Percentiles rank a stretch among this genome's conserved stretches.
Evolutionary conservation across 2,888 invertebrate species (phyloP).

Genomic region (Ectemnius cavifrons): DNA sequence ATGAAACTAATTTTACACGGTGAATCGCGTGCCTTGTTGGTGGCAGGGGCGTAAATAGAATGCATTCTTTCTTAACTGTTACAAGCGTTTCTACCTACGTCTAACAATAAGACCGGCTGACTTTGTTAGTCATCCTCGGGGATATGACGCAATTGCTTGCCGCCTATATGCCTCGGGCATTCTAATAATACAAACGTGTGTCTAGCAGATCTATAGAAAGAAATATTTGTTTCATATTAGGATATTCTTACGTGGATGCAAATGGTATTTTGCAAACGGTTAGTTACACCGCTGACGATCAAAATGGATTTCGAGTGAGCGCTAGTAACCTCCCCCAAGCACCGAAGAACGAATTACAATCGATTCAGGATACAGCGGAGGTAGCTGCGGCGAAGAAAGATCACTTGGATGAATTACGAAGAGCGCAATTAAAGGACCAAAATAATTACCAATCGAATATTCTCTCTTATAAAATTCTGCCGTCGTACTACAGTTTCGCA

Average conservation of each 20-base stretch:
- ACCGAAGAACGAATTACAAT: conserved; percentile 63
- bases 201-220: not conserved
- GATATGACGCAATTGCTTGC: conserved; percentile 44
- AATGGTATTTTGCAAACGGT: conserved; percentile 83
- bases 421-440: conserved; percentile 33
- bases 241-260: conserved; percentile 85
- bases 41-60: conserved; percentile 43
- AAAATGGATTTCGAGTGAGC: conserved; percentile 83
- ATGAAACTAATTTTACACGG: conserved; percentile 3
- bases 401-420: conserved; percentile 72
- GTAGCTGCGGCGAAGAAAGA: conserved; percentile 77
- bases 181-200: not conserved
- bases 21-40: conserved; percentile 9
- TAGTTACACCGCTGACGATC: conserved; percentile 82
- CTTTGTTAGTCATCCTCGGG: conserved; percentile 36
- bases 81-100: conserved; percentile 1
- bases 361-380: conserved; percentile 78
- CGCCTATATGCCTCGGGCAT: conserved; percentile 46
- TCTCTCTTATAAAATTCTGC: conserved; percentile 57
- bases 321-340: conserved; percentile 80
- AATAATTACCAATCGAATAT: conserved; percentile 48
- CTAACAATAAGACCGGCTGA: conserved; percentile 40
- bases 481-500: conserved; percentile 45
- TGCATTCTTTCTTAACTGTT: conserved; percentile 46
- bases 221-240: conserved; percentile 56